Percentiles rank a stretch among this genome's conserved stretches.
phyloP scores from a whole-genome alignment of 2,113 vertebrate genomes.

The Tachycineta bicolor region DNA sequence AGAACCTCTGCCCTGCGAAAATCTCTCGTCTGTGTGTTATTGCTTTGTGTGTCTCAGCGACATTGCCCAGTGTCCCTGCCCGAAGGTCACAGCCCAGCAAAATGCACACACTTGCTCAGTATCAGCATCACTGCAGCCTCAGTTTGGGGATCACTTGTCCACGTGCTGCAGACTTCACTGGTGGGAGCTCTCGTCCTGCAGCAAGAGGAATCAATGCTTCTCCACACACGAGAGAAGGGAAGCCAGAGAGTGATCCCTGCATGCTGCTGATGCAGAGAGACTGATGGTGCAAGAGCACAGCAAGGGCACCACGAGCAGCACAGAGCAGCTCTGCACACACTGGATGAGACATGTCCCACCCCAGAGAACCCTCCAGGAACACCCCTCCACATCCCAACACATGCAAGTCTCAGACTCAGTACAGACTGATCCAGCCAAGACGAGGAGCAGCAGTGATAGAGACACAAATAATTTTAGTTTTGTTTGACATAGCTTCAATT shows the following conservation, averaged over 20 bases:
- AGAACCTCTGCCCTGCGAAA: no score
- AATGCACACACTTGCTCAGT: background rate
- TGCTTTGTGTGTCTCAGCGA: no score
- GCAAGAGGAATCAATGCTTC: background rate
- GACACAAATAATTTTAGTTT: background rate
- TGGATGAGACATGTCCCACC: background rate
- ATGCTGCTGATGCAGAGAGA: rapidly evolving
- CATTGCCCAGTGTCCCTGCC: background rate
- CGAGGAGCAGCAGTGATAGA: background rate
- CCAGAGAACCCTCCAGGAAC: background rate
- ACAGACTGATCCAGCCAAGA: background rate
- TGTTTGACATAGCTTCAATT: background rate
- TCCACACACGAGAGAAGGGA: rapidly evolving
- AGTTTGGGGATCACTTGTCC: no score
- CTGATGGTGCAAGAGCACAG: no score
- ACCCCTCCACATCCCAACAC: background rate
- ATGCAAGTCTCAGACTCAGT: rapidly evolving
- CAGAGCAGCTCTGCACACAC: background rate
- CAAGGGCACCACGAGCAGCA: background rate
- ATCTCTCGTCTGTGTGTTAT: no score
- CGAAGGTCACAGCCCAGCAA: background rate
- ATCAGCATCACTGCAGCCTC: background rate
- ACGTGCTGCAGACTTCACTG: background rate
- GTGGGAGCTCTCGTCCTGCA: background rate
- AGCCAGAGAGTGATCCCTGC: background rate